Evolutionary conservation across 30 jellyfish, hydroid and myxozoan species (phyloP).

Genomic region (Catostylus mosaicus): DNA sequence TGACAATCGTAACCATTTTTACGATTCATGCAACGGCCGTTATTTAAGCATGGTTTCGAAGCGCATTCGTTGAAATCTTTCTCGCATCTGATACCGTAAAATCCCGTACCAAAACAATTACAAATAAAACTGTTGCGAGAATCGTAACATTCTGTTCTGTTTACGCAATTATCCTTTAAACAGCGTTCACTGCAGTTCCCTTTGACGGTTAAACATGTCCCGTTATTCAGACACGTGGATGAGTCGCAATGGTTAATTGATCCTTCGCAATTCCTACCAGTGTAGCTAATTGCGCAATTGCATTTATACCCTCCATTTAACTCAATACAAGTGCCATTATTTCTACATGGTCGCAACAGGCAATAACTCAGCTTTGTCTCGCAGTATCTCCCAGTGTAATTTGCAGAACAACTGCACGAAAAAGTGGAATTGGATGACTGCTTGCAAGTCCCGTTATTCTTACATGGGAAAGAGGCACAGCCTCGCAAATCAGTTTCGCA

Average conservation of each 20-base stretch:
- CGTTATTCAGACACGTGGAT: conserved; percentile 38
- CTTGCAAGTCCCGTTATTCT: conserved; percentile 48
- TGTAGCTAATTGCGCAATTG: conserved; percentile 3
- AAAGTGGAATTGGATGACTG: conserved; percentile 14
- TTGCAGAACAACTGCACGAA: conserved; percentile 20
- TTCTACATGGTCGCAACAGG: conserved; percentile 46
- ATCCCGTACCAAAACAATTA: conserved; percentile 65
- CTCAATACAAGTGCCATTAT: conserved; percentile 55
- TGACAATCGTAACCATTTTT: conserved; percentile 14
- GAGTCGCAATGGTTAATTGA: background rate
- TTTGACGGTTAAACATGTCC: conserved; percentile 17
- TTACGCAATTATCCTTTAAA: conserved; percentile 30
- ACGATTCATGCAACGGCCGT: conserved; percentile 31
- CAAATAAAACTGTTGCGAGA: conserved; percentile 5
- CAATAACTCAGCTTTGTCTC: conserved; percentile 27
- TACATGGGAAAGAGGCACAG: conserved; percentile 70
- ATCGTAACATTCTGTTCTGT: conserved; percentile 42
- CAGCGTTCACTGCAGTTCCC: conserved; percentile 26
- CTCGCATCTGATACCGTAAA: conserved; percentile 40
- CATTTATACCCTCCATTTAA: conserved; percentile 20
- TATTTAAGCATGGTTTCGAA: conserved; percentile 32
- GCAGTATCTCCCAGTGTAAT: conserved; percentile 53
- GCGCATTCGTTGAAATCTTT: conserved; percentile 49
- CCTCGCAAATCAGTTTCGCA: conserved; percentile 60
- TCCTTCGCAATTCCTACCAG: conserved; percentile 18